A percentile compares a stretch with the other conserved stretches of the same genome.
Conservation (phyloP, 2,888 invertebrate genomes). For the Pachydiplax longipennis region DNA sequence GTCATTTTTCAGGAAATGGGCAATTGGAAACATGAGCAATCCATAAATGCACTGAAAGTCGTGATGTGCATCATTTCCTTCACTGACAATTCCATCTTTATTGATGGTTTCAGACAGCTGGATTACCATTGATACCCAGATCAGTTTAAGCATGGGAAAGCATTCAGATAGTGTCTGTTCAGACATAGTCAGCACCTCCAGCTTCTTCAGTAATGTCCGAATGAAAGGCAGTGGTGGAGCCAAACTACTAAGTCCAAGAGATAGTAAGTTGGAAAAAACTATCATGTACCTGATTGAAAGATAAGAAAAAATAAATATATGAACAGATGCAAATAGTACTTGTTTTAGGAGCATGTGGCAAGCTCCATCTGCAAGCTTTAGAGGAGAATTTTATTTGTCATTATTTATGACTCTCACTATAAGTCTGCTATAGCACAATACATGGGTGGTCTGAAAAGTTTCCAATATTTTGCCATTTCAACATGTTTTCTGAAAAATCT, state of each 20-base stretch:
- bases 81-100: background rate
- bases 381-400: no score
- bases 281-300: background rate
- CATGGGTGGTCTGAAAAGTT: no score
- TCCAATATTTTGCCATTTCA: no score
- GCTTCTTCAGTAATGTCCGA: background rate
- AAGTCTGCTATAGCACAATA: no score
- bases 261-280: background rate
- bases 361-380: no score
- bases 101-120: background rate
- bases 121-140: background rate
- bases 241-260: background rate
- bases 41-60: constrained; percentile 34
- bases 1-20: background rate
- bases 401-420: no score
- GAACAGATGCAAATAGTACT: no score
- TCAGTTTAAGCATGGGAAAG: background rate
- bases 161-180: background rate
- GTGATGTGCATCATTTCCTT: constrained; percentile 4
- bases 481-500: no score
- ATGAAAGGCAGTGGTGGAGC: background rate
- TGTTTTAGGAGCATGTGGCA: no score
- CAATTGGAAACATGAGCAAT: background rate
- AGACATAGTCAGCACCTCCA: background rate
- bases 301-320: background rate